Percentiles rank a stretch among this genome's conserved stretches.
phyloP scores from a whole-genome alignment of 2,888 invertebrate species.

The Oithona nana region DNA sequence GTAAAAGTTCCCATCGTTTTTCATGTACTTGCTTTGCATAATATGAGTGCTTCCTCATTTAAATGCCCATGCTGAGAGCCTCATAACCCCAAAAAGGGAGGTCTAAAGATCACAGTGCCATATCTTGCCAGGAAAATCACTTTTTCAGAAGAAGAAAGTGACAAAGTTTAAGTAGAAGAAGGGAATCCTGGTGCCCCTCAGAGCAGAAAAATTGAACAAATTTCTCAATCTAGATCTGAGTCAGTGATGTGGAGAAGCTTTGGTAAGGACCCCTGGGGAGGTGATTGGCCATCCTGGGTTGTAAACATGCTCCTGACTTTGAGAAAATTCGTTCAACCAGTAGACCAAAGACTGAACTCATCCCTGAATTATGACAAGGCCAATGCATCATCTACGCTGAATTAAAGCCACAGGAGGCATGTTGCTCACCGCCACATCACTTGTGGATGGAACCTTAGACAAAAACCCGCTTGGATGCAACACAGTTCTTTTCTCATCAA shows the following conservation, averaged over 20 bases:
- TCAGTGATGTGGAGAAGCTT: neutral
- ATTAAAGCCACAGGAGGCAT: neutral
- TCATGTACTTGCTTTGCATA: too few species aligned
- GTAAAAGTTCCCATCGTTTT: too few species aligned
- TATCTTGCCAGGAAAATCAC: too few species aligned
- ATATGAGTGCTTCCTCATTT: too few species aligned
- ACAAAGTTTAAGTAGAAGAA: too few species aligned
- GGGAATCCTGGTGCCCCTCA: neutral
- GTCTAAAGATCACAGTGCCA: too few species aligned
- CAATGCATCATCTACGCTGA: neutral
- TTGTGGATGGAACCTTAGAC: neutral
- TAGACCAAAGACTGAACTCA: too few species aligned
- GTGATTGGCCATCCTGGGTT: neutral
- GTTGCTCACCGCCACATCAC: neutral
- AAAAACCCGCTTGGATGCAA: too few species aligned
- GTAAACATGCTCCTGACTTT: neutral
- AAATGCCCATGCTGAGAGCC: too few species aligned
- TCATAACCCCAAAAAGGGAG: too few species aligned
- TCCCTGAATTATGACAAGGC: neutral
- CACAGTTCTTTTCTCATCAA: too few species aligned
- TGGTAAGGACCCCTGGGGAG: neutral
- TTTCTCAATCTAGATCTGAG: neutral
- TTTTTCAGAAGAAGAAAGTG: too few species aligned
- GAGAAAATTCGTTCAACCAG: neutral
- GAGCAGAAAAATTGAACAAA: neutral